Conservation (phyloP, 2,888 invertebrate genomes). For the Callyntrura guangdongensis region DNA sequence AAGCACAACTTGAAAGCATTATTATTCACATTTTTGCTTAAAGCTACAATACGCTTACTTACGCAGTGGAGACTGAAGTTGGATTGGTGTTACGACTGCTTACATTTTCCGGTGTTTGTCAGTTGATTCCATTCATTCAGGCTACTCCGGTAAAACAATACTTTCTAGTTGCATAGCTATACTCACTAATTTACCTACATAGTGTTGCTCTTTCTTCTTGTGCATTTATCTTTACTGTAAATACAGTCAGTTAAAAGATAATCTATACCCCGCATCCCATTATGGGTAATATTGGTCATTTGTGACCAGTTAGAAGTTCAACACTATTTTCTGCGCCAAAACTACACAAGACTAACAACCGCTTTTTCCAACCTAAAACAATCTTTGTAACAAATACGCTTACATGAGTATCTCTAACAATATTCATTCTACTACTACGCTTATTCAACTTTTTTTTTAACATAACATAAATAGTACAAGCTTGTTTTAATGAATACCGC, state of each 20-base stretch:
- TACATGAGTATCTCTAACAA: slow-evolving; percentile 40
- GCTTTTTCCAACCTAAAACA: background rate
- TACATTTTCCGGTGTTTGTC: slow-evolving; percentile 8
- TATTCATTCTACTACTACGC: slow-evolving; percentile 23
- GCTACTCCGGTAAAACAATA: slow-evolving; percentile 29
- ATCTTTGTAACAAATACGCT: slow-evolving; percentile 54
- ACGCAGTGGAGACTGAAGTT: slow-evolving; percentile 70
- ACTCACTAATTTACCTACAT: background rate
- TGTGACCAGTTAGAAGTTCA: slow-evolving; percentile 16
- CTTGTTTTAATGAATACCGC: slow-evolving; percentile 13
- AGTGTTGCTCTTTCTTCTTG: background rate
- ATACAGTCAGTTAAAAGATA: background rate
- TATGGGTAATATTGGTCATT: slow-evolving; percentile 5
- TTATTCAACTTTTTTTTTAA: slow-evolving; percentile 53
- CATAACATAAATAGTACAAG: slow-evolving; percentile 67
- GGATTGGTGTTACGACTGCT: slow-evolving; percentile 8
- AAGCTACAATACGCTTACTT: slow-evolving; percentile 78
- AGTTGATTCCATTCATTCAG: slow-evolving; percentile 47
- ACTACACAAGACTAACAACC: slow-evolving; percentile 27
- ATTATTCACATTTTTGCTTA: slow-evolving; percentile 69
- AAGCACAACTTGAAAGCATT: slow-evolving; percentile 52
- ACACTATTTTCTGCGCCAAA: background rate
- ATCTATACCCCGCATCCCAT: background rate
- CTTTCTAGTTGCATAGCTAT: background rate
- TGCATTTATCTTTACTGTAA: background rate